Conservation (phyloP, 2,113 vertebrate genomes). For the Columba livia region DNA sequence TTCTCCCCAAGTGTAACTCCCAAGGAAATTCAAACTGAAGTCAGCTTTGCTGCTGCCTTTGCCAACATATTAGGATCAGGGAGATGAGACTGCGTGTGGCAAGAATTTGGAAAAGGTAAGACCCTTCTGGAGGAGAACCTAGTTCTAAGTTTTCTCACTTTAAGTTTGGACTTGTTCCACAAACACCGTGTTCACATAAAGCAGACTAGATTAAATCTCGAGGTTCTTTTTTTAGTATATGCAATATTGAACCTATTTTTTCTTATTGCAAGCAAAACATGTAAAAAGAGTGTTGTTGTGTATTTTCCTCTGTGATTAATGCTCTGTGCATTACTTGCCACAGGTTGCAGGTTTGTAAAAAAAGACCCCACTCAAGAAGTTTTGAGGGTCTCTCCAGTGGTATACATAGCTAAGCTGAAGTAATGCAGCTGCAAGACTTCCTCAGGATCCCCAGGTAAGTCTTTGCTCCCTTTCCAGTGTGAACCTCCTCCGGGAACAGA, state of each 20-base stretch:
- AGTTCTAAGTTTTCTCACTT: background rate
- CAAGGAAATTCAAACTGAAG: background rate
- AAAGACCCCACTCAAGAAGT: background rate
- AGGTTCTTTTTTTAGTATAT: background rate
- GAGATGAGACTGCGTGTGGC: background rate
- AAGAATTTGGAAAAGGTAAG: background rate
- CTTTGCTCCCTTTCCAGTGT: background rate
- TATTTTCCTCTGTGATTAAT: background rate
- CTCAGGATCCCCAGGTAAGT: background rate
- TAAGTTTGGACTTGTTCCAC: background rate
- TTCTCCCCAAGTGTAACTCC: background rate
- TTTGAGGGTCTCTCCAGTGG: background rate
- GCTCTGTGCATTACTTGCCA: background rate
- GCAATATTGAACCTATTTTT: background rate
- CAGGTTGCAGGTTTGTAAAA: background rate
- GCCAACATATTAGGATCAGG: background rate
- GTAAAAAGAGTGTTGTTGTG: accelerated
- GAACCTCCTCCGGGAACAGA: background rate
- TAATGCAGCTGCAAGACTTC: background rate
- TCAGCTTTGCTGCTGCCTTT: background rate
- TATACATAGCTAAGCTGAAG: background rate
- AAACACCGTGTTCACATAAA: background rate
- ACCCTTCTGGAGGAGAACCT: background rate
- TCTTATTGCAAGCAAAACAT: background rate
- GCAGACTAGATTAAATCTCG: background rate